Base-by-base conservation (phyloP, 1,140 invertebrate genomes). In the Penaeus chinensis region DNA sequence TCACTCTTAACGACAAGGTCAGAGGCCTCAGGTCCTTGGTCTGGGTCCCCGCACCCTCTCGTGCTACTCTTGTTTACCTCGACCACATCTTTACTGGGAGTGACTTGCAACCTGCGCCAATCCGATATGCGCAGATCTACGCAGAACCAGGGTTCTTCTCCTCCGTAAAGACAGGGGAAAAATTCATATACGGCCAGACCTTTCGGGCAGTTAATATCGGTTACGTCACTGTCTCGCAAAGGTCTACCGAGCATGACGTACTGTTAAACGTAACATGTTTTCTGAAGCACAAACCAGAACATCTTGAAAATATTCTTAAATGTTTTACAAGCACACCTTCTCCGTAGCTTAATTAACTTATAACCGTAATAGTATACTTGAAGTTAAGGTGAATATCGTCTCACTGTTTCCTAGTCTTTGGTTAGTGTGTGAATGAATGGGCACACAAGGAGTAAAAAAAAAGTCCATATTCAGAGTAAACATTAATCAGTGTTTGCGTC, bases 221-320 rank as follows among this genome's bases (percentile, higher is more conserved):
- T 16, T 82, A 63, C 42, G 22, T 82, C 63, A 82, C 81, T 5
- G 19, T 82, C 11, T 62, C 65, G 32, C 63, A 32, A n/a, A 20
- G 20, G 19, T 69, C 81, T 11, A 13, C 19, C 19, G 13, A 3
- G 10, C 11, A 71, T 8, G 81, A 82, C 16, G 27, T n/a, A 18
- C 42, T 71, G 10, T 84, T 76, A 65, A 84, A 60, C 37, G 47
- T 84, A n/a, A 74, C 66, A 24, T 84, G 69, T 54, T n/a, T 84
- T n/a, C 69, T 84, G 54, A 16, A 16, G 54, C 54, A 54, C 54
- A 54, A 54, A 54, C 54, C 5, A 16, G 54, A 54, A 11, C 11
- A 54, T 54, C 54, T 54, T 11, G 10, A 54, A 2, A 54, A 54
- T 13, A 54, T 54, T 54, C 54, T 54, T 54, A 54, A 54, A 16